Evolutionary conservation across 2,888 invertebrate genomes (phyloP), one percentile per base, ranked within the genome.

Genomic region (Drosophila multiciliata): DNA sequence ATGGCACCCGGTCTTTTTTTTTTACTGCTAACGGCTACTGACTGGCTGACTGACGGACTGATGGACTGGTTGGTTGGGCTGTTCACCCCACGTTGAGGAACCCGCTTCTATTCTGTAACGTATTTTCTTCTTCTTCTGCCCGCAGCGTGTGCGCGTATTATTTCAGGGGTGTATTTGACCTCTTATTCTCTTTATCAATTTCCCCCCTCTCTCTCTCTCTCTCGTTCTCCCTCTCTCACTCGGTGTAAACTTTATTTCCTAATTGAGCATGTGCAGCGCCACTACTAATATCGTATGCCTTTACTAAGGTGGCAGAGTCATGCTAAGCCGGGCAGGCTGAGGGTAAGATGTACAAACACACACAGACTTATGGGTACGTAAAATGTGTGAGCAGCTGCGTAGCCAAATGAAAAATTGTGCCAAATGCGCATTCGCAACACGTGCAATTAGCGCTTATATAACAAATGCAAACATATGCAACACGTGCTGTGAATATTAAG

Each of bases 231-330:
- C 62, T 49, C 33, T 12, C 50, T 50, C 52, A 64, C 35, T 29
- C 32, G 35, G 11, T 60, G 48, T 58, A 61, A 80, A 85, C 83
- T 83, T 79, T 86, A 88, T 83, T 87, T 79, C 83, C 80, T 87
- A 91, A 90, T 86, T 84, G 91, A 90, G 91, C 91, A 90, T 90
- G 91, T 90, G 90, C 91, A 87, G 70, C 83, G 82, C 84, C 88
- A 86, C 73, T 80, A 78, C 76, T 82, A 89, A 88, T 83, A 89
- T 80, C 82, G 83, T 29, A 70, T 61, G 64, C 65, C 26, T n/a
- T 26, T 6, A 75, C 73, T 68, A 61, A 83, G 73, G 83, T 73
- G 70, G 83, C 85, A 80, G 66, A 86, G 88, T 89, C 90, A 89
- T 85, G 86, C 74, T 49, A 66, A 60, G 45, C 45, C 45, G 23